Conservation (phyloP, 2,797 vertebrate genomes). For the Leptoclinus maculatus region DNA sequence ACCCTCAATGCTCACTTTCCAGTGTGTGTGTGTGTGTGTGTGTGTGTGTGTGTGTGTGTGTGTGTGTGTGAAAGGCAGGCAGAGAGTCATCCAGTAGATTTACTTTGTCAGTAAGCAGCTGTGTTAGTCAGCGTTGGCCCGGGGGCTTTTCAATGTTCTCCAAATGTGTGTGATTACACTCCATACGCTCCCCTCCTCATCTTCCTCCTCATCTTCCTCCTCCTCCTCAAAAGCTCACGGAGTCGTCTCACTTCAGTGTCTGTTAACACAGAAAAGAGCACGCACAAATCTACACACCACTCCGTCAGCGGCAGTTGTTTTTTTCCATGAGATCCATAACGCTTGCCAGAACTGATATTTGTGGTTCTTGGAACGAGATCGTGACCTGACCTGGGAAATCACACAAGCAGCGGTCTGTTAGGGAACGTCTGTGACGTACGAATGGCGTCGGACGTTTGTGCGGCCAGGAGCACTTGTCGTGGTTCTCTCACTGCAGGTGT, state of each 20-base stretch:
- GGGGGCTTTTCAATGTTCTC: slow-evolving; percentile 72
- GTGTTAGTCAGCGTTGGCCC: slow-evolving; percentile 74
- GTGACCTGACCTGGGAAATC: slow-evolving; percentile 35
- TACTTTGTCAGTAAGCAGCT: slow-evolving; percentile 81
- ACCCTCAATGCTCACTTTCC: slow-evolving; percentile 64
- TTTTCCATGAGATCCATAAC: slow-evolving; percentile 2
- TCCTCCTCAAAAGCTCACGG: background rate
- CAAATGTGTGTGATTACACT: slow-evolving; percentile 65
- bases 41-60: slow-evolving; percentile 27
- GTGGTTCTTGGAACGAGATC: slow-evolving; percentile 33
- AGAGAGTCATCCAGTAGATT: slow-evolving; percentile 74
- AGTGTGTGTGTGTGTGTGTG: slow-evolving; percentile 42
- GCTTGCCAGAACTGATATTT: slow-evolving; percentile 19
- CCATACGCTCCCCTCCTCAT: slow-evolving; percentile 40
- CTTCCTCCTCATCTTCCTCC: slow-evolving; percentile 2
- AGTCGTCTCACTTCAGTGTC: slow-evolving; percentile 23
- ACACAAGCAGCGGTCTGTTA: slow-evolving; percentile 9
- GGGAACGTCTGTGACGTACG: slow-evolving; percentile 27
- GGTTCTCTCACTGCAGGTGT: slow-evolving; percentile 64
- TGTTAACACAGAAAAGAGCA: background rate
- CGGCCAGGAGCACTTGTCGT: slow-evolving; percentile 37
- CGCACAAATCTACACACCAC: background rate
- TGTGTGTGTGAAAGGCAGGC: slow-evolving; percentile 52
- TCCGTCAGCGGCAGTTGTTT: background rate
- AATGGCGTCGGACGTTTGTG: slow-evolving; percentile 2